These are phyloP conservation scores for Ovibos moschatus DNA, from an alignment of 2,113 vertebrate species.

Conservation along the genomic window DNA sequence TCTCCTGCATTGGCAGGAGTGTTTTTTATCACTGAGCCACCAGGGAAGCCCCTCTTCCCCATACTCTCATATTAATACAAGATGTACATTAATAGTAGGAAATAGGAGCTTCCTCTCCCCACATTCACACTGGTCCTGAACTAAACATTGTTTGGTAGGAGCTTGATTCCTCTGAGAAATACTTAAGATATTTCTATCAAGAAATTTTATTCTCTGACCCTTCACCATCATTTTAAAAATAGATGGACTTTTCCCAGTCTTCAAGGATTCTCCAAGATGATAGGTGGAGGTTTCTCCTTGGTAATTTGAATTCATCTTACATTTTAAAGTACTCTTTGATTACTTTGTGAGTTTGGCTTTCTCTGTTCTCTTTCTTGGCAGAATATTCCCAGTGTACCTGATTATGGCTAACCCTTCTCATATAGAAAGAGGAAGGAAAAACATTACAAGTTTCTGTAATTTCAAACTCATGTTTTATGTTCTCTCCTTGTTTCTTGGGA, in stretches of 20 bases:
- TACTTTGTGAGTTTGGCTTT: background rate
- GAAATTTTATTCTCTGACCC: background rate
- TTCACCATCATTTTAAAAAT: background rate
- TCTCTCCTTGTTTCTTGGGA: background rate
- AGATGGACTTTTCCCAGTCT: background rate
- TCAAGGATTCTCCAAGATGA: background rate
- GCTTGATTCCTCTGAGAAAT: background rate
- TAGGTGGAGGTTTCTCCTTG: background rate
- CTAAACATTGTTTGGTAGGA: background rate
- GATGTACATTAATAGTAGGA: background rate
- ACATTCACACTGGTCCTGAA: background rate
- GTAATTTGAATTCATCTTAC: background rate
- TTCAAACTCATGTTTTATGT: background rate
- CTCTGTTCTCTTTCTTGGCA: background rate
- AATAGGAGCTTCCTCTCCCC: no score
- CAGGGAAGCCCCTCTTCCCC: background rate
- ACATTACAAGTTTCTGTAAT: background rate
- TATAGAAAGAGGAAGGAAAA: background rate
- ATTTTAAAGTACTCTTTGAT: background rate
- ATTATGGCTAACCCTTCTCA: background rate
- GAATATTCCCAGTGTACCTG: background rate
- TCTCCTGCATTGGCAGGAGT: background rate
- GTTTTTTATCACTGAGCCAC: background rate
- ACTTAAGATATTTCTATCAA: background rate
- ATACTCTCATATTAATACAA: background rate